Evolutionary conservation across 2,888 invertebrate species (phyloP).

Genomic region (Trichogramma evanescens): DNA sequence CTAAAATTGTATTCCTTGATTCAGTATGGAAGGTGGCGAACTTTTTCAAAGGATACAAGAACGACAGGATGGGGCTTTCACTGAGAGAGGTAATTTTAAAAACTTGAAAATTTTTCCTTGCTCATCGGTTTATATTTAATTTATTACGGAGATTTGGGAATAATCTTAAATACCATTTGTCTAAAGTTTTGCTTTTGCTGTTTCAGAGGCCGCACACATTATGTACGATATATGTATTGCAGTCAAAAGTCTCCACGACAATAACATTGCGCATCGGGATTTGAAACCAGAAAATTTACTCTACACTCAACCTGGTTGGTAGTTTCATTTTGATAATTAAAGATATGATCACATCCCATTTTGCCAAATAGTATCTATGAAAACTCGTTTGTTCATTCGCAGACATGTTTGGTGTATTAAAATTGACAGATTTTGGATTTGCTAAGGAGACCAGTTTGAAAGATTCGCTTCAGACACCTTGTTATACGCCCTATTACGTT

Average conservation of each 20-base stretch:
- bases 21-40: slow-evolving; percentile 95
- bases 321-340: not conserved
- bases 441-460: slow-evolving; percentile 87
- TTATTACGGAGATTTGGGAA: not conserved
- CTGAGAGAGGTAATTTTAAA: slow-evolving; percentile 66
- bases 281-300: slow-evolving; percentile 96
- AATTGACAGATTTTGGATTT: slow-evolving; percentile 98
- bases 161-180: not conserved
- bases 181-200: slow-evolving; percentile 5
- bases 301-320: slow-evolving; percentile 65
- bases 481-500: slow-evolving; percentile 98
- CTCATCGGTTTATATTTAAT: no score
- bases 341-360: not conserved
- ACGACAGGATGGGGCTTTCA: slow-evolving; percentile 88
- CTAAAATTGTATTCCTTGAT: slow-evolving; percentile 17
- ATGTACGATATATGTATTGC: slow-evolving; percentile 96
- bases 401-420: slow-evolving; percentile 71
- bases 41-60: slow-evolving; percentile 96
- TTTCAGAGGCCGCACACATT: slow-evolving; percentile 82
- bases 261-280: slow-evolving; percentile 94
- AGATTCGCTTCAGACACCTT: slow-evolving; percentile 92
- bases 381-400: slow-evolving; percentile 22
- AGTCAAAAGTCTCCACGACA: slow-evolving; percentile 85
- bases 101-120: no score
- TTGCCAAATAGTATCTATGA: not conserved